Evolutionary conservation across 2,888 invertebrate species (phyloP), one percentile per base, ranked within the genome.

Genomic region (Diplolepis rosae): DNA sequence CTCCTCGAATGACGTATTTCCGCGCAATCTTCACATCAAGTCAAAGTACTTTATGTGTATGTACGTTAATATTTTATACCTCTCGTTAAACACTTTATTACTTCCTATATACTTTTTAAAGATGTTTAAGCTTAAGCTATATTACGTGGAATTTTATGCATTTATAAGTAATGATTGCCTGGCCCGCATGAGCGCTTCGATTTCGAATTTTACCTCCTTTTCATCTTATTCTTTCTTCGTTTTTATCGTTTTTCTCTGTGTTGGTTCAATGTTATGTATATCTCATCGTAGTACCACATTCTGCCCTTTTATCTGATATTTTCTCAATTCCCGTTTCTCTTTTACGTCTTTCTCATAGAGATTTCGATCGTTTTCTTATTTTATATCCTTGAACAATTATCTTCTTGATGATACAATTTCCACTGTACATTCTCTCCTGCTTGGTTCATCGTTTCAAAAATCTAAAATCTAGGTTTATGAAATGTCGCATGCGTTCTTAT

Each of bases 171-270:
- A 61, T 56, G 24, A 82, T 84, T 82, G 85, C 85, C 84, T 85
- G 83, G 80, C 79, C 83, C 83, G 85, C 85, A 85, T 85, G 85
- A 74, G 69, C 79, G 77, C 77, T 82, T 69, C 51, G 66, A 75
- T 74, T 77, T 77, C 39, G 42, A 69, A 32, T 66, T 69, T 61
- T 32, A 61, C 68, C 68, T 66, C 67, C 69, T 65, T 70, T 35
- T 76, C 24, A 68, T 70, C 48, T 51, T 42, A 27, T 52, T 70
- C 69, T 73, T 39, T 56, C 68, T 74, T 77, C 74, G 73, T 79
- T 42, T 42, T 71, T 69, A 52, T 65, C 42, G 76, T 76, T 48
- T 76, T 67, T 74, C 66, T 80, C 68, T 80, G 77, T 81, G 80
- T 77, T 81, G 79, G 74, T 75, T 77, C 73, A 70, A 28, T 56